Conservation (phyloP, 2,797 vertebrate genomes). For the Pipistrellus nathusii region DNA sequence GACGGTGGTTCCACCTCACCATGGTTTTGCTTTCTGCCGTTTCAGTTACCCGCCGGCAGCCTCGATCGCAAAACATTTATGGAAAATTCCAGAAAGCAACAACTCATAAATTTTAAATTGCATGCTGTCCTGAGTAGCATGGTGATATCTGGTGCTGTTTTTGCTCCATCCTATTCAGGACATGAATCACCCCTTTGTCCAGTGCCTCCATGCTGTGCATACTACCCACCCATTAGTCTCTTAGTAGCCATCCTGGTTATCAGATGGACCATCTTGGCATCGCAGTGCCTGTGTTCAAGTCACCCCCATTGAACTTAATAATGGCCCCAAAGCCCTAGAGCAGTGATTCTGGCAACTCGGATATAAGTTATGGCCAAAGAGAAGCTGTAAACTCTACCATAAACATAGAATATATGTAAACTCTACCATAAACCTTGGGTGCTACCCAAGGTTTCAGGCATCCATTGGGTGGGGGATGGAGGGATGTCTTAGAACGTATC, state of each 20-base stretch:
- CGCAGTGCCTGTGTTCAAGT: neutral
- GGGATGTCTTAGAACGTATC: neutral
- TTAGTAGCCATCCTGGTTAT: neutral
- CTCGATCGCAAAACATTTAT: neutral
- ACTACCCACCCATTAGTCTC: neutral
- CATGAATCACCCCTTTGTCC: neutral
- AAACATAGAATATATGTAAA: neutral
- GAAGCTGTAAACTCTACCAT: neutral
- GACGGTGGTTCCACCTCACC: neutral
- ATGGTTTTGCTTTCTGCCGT: accelerated
- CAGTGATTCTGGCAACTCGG: neutral
- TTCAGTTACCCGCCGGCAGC: neutral
- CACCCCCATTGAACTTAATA: neutral
- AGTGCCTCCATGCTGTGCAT: neutral
- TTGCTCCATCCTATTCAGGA: neutral
- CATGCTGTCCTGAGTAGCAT: neutral
- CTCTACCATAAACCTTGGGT: no score
- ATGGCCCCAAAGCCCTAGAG: neutral
- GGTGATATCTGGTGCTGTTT: neutral
- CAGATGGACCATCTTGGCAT: no score
- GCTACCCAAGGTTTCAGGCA: neutral
- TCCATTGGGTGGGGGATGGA: neutral
- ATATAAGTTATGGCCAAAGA: neutral
- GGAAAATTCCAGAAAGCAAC: neutral
- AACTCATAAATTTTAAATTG: neutral